phyloP scores from a whole-genome alignment of 1,140 invertebrate genomes.

The Bombyx mandarina region DNA sequence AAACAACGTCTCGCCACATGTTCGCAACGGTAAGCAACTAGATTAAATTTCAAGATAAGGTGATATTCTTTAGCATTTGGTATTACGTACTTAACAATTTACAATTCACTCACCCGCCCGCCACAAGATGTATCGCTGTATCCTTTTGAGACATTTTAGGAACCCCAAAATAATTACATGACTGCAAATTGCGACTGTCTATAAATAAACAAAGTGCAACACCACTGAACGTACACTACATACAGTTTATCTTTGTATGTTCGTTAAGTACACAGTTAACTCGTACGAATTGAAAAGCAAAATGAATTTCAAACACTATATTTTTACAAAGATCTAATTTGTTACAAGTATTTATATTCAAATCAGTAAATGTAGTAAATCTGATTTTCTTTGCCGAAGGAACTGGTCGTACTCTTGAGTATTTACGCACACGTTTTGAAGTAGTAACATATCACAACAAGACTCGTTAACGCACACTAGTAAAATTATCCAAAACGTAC shows the following conservation, averaged over 20 bases:
- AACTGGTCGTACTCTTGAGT: slow-evolving; percentile 22
- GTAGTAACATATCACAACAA: slow-evolving; percentile 8
- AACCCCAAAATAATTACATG: slow-evolving; percentile 60
- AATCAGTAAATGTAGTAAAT: slow-evolving; percentile 8
- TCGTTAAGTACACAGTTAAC: too few species aligned
- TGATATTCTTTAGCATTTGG: slow-evolving; percentile 1
- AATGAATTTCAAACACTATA: neutral
- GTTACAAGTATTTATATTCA: slow-evolving; percentile 16
- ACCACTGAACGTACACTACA: slow-evolving; percentile 35
- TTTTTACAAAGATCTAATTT: slow-evolving; percentile 6
- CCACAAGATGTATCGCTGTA: slow-evolving; percentile 87
- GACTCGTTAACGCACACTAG: slow-evolving; percentile 28
- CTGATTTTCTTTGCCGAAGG: slow-evolving; percentile 10
- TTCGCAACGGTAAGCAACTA: slow-evolving; percentile 15
- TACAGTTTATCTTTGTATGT: slow-evolving; percentile 6
- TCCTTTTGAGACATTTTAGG: slow-evolving; percentile 81
- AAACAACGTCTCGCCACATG: slow-evolving; percentile 27
- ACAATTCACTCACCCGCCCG: slow-evolving; percentile 81
- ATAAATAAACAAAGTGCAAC: slow-evolving; percentile 69
- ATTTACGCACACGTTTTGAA: slow-evolving; percentile 24
- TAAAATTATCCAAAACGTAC: slow-evolving; percentile 24
- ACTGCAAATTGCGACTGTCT: slow-evolving; percentile 59
- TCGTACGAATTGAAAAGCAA: too few species aligned
- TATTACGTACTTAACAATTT: too few species aligned
- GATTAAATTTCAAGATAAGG: slow-evolving; percentile 16